These are phyloP conservation scores for Melanargia galathea DNA, from an alignment of 2,888 invertebrate species.

Conservation along the genomic window DNA sequence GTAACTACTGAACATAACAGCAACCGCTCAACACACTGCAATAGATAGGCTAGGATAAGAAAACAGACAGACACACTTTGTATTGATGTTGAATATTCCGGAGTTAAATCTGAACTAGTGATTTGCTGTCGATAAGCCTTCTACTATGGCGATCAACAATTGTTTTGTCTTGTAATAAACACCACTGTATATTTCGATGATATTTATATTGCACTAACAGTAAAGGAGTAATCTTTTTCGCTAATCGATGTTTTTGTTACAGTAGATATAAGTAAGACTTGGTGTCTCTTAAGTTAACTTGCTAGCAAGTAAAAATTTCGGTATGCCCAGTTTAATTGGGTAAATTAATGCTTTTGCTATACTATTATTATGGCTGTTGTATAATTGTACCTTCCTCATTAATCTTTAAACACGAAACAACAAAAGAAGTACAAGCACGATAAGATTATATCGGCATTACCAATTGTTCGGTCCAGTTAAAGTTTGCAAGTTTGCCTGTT, in stretches of 20 bases:
- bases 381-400: slow-evolving; percentile 35
- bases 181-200: background rate
- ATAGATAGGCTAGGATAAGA: slow-evolving; percentile 15
- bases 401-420: slow-evolving; percentile 31
- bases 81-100: slow-evolving; percentile 13
- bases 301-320: background rate
- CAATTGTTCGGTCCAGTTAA: slow-evolving; percentile 32
- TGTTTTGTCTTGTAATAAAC: slow-evolving; percentile 7
- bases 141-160: slow-evolving; percentile 15
- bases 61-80: slow-evolving; percentile 8
- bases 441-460: slow-evolving; percentile 32
- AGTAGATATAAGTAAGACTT: background rate
- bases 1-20: slow-evolving; percentile 6
- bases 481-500: slow-evolving; percentile 18
- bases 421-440: slow-evolving; percentile 26
- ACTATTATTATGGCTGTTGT: slow-evolving; percentile 10
- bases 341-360: slow-evolving; percentile 17
- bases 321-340: slow-evolving; percentile 15
- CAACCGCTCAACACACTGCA: slow-evolving; percentile 10
- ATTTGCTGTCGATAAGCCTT: slow-evolving; percentile 9
- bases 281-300: too few relatives aligned
- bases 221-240: background rate
- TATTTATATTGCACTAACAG: background rate
- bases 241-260: background rate
- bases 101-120: slow-evolving; percentile 11